phyloP scores from a whole-genome alignment of 2,888 invertebrate species.

The Tolmerus cingulatus region DNA sequence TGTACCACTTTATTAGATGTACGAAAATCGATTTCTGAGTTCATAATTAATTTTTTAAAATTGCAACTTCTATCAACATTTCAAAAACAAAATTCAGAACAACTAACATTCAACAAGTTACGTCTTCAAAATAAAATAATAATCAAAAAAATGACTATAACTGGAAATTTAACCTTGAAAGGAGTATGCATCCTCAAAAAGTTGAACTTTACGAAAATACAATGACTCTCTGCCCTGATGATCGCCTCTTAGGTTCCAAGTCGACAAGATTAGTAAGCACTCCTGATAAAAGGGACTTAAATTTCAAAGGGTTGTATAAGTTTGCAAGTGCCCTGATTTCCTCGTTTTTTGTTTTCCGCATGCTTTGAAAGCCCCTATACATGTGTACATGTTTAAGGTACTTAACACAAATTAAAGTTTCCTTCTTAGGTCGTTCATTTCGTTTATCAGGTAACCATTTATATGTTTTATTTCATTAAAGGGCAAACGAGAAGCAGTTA shows the following conservation, averaged over 20 bases:
- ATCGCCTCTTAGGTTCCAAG: background rate
- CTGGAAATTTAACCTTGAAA: background rate
- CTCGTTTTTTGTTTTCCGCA: background rate
- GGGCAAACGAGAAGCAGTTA: background rate
- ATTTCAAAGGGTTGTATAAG: background rate
- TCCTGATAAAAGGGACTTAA: background rate
- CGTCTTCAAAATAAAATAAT: no score
- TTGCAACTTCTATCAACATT: no score
- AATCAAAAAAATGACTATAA: background rate
- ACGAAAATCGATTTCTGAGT: no score
- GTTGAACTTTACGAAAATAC: background rate
- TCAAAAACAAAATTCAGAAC: no score
- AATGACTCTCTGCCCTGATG: background rate
- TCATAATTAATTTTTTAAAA: no score
- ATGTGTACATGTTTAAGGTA: background rate
- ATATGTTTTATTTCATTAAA: background rate
- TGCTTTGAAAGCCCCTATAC: background rate
- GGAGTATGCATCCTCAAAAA: background rate
- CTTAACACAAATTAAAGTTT: background rate
- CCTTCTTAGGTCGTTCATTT: background rate
- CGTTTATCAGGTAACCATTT: background rate
- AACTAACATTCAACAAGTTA: no score
- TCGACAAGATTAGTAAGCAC: background rate
- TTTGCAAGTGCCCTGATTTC: background rate
- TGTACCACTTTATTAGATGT: no score